Base-by-base conservation (phyloP, 2,113 vertebrate genomes). In the Centropristis striata region DNA sequence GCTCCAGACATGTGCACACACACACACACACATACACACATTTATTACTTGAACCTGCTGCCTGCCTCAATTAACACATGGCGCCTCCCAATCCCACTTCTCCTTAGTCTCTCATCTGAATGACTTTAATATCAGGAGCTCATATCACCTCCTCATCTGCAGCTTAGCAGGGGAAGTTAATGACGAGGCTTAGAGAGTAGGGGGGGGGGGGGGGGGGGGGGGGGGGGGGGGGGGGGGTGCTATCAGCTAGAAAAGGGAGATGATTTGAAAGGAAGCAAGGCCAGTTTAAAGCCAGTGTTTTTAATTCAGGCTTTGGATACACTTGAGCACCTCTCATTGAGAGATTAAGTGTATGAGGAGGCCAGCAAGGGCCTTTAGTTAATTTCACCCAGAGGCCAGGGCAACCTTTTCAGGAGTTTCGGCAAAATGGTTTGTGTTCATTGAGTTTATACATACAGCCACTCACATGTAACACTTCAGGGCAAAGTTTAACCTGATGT, bases 281-380 rank as follows among this genome's bases (percentile, higher is more conserved):
- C 80, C 75, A 27, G 65, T 58, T 86, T 91, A 87, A 86, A 89
- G 75, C 76, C 77, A 49, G 66, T 88, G 87, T 89, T 95, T 91
- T 95, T 94, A 88, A 96, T 94, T 95, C 92, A 88, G 84, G 86
- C 76, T 70, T 86, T 91, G 90, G 93, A 94, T 92, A 92, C 93
- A 95, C 93, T 92, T 90, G 93, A 94, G 90, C 87, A 92, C 86
- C 87, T 92, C 87, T 83, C 76, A 89, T 81, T 91, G 90, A 81
- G 88, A 92, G 93, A 95, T 95, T 94, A 87, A 64, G 88, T 75
- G 41, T 83, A 90, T 88, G 85, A 93, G 86, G 87, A 92, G 88
- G 89, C 91, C 78, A 92, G 86, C 86, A 55, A 76, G 84, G 83
- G 84, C 63, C 80, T 87, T 73, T 47, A 84, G 92, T 91, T 94